Conservation (phyloP, 2,797 vertebrate genomes). For the Oreochromis mossambicus region DNA sequence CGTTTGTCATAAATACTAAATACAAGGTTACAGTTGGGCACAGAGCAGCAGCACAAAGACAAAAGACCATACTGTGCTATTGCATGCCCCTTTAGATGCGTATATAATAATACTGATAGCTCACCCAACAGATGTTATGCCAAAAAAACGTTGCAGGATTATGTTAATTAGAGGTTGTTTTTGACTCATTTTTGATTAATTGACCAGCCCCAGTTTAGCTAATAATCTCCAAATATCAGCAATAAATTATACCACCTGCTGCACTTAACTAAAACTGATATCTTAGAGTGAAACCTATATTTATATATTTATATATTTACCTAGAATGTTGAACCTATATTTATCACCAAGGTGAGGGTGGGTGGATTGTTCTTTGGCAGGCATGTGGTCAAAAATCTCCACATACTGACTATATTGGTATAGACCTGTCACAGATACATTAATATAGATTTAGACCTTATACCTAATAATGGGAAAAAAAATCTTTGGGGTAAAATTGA, state of each 20-base stretch:
- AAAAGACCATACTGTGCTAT: constrained; percentile 32
- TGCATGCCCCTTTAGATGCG: background rate
- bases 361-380: background rate
- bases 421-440: background rate
- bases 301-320: background rate
- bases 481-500: background rate
- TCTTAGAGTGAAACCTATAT: background rate
- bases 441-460: background rate
- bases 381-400: background rate
- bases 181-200: background rate
- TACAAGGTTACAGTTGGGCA: constrained; percentile 20
- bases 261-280: no score
- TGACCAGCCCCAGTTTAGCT: background rate
- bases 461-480: background rate
- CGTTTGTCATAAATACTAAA: constrained; percentile 10
- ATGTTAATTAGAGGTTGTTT: background rate
- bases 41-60: background rate
- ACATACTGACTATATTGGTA: background rate
- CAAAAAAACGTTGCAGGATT: background rate
- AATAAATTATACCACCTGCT: background rate
- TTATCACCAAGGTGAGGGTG: background rate
- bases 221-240: background rate
- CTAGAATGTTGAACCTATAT: background rate
- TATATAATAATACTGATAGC: background rate
- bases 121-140: background rate